phyloP scores from a whole-genome alignment of 2,797 vertebrate species.

The Potorous gilbertii region DNA sequence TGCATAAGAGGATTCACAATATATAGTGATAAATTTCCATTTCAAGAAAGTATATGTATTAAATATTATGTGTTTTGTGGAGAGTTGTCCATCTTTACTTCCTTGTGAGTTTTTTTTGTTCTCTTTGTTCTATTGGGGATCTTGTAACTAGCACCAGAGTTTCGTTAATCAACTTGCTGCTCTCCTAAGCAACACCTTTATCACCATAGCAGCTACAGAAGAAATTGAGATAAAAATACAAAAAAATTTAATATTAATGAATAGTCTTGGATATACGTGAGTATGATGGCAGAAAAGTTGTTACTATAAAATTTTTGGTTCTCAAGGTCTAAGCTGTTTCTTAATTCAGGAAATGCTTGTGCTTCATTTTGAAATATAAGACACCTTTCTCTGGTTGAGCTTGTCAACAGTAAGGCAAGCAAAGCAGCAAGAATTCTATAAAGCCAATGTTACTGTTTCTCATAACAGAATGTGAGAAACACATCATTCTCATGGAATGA shows the following conservation, averaged over 20 bases:
- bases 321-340: not conserved
- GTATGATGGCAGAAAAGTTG: constrained; percentile 17
- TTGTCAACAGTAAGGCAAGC: not conserved
- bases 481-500: too few relatives aligned
- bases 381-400: constrained; percentile 5
- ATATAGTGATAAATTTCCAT: too few relatives aligned
- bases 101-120: too few relatives aligned
- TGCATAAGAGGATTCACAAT: too few relatives aligned
- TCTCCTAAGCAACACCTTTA: constrained; percentile 66
- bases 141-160: constrained; percentile 48
- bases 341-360: not conserved
- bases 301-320: constrained; percentile 42
- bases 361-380: not conserved
- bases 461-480: too few relatives aligned
- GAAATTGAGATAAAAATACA: constrained; percentile 57
- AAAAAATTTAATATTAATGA: constrained; percentile 63
- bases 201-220: constrained; percentile 47
- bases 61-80: too few relatives aligned
- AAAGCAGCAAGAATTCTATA: not conserved
- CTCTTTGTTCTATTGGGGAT: too few relatives aligned
- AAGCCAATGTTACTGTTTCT: not conserved
- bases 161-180: constrained; percentile 65
- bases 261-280: constrained; percentile 71
- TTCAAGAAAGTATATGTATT: too few relatives aligned
- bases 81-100: too few relatives aligned